These are phyloP conservation scores for Halcyon senegalensis DNA, from an alignment of 2,113 vertebrate genomes.

Conservation along the genomic window DNA sequence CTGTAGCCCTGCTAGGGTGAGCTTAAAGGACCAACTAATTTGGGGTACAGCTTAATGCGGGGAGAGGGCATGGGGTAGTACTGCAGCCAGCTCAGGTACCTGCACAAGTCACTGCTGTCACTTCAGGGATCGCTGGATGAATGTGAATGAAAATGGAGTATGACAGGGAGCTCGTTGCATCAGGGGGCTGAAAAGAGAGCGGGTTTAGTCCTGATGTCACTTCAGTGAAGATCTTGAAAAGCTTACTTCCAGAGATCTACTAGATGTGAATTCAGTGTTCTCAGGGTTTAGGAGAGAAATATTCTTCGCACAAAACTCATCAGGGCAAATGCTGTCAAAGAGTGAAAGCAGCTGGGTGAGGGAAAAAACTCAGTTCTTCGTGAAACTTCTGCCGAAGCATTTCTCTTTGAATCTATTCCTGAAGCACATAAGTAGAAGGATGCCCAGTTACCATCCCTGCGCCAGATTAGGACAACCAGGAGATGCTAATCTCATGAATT, in stretches of 20 bases:
- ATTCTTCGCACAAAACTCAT: background rate
- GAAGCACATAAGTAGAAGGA: background rate
- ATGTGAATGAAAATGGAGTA: background rate
- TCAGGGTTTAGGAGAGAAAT: background rate
- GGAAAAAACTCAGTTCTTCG: background rate
- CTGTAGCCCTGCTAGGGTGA: background rate
- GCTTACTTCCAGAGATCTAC: background rate
- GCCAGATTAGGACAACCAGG: background rate
- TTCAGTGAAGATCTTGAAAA: background rate
- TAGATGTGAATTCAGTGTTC: background rate
- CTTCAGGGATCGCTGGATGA: background rate
- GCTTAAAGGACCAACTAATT: background rate
- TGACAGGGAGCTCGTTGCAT: background rate
- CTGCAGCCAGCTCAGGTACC: background rate
- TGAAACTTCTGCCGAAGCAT: background rate
- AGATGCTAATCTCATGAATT: background rate
- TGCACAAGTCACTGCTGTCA: background rate
- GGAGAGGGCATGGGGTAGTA: background rate
- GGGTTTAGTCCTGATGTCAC: background rate
- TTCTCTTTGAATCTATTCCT: background rate
- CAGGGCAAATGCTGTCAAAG: background rate
- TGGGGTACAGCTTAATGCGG: background rate
- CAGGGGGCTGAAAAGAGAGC: background rate
- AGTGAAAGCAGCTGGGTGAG: background rate
- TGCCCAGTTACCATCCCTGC: background rate